Percentiles rank a stretch among this genome's conserved stretches.
phyloP scores from a whole-genome alignment of 2,888 invertebrate species.

The Globia sparganii region DNA sequence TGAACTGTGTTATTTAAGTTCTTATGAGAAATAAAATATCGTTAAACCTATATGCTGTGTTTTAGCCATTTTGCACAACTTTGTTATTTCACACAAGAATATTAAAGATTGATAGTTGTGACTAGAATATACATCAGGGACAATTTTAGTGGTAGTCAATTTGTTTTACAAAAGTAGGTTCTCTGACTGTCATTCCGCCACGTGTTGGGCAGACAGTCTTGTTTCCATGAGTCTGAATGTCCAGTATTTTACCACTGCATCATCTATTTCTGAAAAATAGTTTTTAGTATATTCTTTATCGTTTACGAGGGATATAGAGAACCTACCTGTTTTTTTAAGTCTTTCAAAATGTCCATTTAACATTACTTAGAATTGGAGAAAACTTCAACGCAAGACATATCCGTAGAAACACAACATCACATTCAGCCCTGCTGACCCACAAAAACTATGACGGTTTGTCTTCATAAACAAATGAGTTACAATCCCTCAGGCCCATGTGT shows the following conservation, averaged over 20 bases:
- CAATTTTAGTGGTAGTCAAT: neutral
- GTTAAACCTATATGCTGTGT: too few relatives aligned
- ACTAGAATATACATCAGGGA: neutral
- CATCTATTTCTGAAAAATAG: neutral
- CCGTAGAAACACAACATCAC: neutral
- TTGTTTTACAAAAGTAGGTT: neutral
- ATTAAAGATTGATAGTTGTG: neutral
- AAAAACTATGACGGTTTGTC: slow-evolving; percentile 37
- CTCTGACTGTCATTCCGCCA: too few relatives aligned
- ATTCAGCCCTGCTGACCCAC: slow-evolving; percentile 2
- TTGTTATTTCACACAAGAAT: neutral
- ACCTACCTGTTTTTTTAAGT: neutral
- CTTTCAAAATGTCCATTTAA: neutral
- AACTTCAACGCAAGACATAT: neutral
- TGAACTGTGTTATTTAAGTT: too few relatives aligned
- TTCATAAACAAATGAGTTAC: slow-evolving; percentile 46
- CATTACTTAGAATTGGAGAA: neutral
- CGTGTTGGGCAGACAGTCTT: neutral
- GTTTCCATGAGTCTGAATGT: neutral
- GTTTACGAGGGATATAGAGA: neutral
- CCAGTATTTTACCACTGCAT: too few relatives aligned
- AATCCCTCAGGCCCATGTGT: slow-evolving; percentile 41
- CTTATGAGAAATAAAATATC: too few relatives aligned
- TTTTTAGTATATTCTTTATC: neutral
- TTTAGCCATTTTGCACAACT: neutral